Percentiles rank a stretch among this genome's conserved stretches.
phyloP scores from a whole-genome alignment of 2,888 invertebrate species.

The Platycheirus albimanus region DNA sequence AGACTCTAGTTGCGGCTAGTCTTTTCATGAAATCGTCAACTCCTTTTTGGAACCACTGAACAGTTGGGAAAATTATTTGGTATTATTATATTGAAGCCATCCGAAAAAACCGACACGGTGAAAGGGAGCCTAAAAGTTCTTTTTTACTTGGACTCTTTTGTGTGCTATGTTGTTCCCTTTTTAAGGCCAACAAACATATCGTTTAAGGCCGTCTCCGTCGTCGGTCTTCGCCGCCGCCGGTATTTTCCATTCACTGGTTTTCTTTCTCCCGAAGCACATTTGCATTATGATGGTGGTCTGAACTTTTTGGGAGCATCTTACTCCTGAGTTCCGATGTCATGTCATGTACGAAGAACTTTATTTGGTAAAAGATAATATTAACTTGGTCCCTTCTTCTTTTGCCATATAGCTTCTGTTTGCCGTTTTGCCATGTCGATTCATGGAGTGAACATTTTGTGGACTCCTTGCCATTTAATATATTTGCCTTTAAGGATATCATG shows the following conservation, averaged over 20 bases:
- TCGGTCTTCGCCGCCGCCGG: not conserved
- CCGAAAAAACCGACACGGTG: slow-evolving; percentile 31
- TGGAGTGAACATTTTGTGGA: slow-evolving; percentile 9
- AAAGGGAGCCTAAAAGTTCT: slow-evolving; percentile 8
- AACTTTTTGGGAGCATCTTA: slow-evolving; percentile 22
- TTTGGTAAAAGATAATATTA: slow-evolving; percentile 59
- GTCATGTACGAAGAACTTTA: slow-evolving; percentile 49
- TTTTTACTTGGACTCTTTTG: slow-evolving; percentile 1
- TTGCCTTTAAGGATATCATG: slow-evolving; percentile 1
- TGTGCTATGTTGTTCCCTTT: not conserved
- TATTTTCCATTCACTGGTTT: not conserved
- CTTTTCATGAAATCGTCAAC: too few species aligned
- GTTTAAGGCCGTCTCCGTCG: too few species aligned
- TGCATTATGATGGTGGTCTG: slow-evolving; percentile 16
- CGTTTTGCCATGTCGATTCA: slow-evolving; percentile 3
- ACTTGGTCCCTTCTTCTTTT: not conserved
- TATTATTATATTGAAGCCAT: slow-evolving; percentile 17
- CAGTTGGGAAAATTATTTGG: slow-evolving; percentile 18
- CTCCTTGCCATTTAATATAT: slow-evolving; percentile 2
- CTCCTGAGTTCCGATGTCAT: slow-evolving; percentile 24
- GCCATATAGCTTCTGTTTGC: not conserved
- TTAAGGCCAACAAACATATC: slow-evolving; percentile 21
- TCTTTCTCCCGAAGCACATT: not conserved
- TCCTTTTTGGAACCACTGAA: slow-evolving; percentile 7
- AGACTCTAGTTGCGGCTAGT: too few species aligned